Percentiles rank a stretch among this genome's conserved stretches.
These are phyloP conservation scores for Beris chalybata DNA, from an alignment of 2,888 invertebrate genomes.

Conservation along the genomic window DNA sequence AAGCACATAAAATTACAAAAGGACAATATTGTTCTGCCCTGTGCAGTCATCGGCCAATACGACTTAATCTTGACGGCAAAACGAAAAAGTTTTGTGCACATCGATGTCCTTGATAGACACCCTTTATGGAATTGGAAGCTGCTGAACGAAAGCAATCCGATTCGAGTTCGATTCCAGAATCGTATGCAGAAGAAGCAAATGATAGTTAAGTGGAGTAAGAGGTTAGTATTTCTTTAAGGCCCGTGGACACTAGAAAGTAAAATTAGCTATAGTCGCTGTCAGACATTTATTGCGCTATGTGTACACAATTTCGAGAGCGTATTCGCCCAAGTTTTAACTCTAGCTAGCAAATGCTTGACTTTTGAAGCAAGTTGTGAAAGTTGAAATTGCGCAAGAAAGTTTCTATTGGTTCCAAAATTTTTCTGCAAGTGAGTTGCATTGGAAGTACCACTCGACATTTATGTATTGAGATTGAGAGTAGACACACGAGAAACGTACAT, in stretches of 20 bases:
- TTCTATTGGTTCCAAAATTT: too few relatives aligned
- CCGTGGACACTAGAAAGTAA: not conserved
- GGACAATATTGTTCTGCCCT: constrained; percentile 49
- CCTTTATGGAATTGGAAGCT: constrained; percentile 53
- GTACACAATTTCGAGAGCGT: too few relatives aligned
- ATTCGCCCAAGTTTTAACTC: too few relatives aligned
- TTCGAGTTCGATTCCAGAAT: constrained; percentile 53
- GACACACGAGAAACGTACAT: too few relatives aligned
- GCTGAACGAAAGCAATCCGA: constrained; percentile 52
- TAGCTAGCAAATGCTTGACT: constrained; percentile 1
- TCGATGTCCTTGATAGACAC: constrained; percentile 51
- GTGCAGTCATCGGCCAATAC: constrained; percentile 53
- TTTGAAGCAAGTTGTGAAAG: too few relatives aligned
- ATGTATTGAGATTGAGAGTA: too few relatives aligned
- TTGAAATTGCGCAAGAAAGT: too few relatives aligned
- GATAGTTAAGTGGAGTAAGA: constrained; percentile 55
- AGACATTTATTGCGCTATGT: not conserved
- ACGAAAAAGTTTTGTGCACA: constrained; percentile 46
- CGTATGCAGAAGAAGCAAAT: constrained; percentile 55
- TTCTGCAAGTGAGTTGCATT: too few relatives aligned
- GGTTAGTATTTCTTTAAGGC: constrained; percentile 40
- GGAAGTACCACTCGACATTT: too few relatives aligned
- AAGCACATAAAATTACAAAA: constrained; percentile 46
- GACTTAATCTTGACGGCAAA: constrained; percentile 52
- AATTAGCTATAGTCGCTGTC: not conserved